Base-by-base conservation (phyloP, 2,797 vertebrate genomes). In the Moxostoma hubbsi region DNA sequence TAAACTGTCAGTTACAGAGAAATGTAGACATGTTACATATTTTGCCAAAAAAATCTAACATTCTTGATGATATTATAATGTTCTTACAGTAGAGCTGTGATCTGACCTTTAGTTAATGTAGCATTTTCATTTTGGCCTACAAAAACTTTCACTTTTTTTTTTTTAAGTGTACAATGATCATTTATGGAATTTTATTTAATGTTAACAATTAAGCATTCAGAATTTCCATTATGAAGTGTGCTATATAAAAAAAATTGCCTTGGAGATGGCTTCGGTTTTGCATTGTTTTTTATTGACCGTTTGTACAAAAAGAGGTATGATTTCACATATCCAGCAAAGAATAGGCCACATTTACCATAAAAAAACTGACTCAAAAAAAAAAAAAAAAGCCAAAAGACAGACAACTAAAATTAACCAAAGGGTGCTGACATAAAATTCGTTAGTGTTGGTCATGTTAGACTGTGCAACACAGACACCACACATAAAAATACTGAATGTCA, bases 241-340 rank as follows among this genome's bases (percentile, higher is more conserved):
- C 36, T 36, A 36, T 4, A 36, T 36, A 36, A 36, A 24, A 36
- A 0, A 36, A 36, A 36, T 36, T 36, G 24, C 24, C 24, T 36
- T 36, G 24, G 24, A 36, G 24, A 61, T 47, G 49, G 10, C 64
- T 54, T 64, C 12, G 5, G 46, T 54, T 73, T 82, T 78, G 55
- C 66, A 83, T 50, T 62, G 49, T 57, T 70, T 85, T 85, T 84
- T 87, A 83, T 87, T 87, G 61, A 80, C 59, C 11, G 78, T 82
- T 87, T 87, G 77, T 84, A 85, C 84, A 89, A 88, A 87, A 89
- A 79, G 82, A 83, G 79, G 79, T 77, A 84, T 82, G 66, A 73
- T 79, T 81, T 82, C 82, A 85, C 85, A 88, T 68, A 84, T 74
- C 81, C 67, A 81, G 75, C 81, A 84, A 75, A 36, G 82, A 84